Evolutionary conservation across 2,888 invertebrate species (phyloP), one percentile per base, ranked within the genome.

Genomic region (Conistra vaccinii): DNA sequence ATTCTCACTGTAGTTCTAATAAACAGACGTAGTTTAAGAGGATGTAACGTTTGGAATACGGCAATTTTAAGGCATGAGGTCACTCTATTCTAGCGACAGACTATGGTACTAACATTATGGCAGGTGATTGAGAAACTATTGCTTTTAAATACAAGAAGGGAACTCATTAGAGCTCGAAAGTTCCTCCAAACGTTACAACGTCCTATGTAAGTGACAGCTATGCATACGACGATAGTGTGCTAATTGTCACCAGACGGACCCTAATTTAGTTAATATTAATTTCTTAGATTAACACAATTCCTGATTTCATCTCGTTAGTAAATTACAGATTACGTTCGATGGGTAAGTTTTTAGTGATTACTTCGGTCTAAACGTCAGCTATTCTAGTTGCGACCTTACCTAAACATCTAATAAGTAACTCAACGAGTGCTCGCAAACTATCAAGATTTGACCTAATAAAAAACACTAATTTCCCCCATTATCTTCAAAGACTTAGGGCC

Each of bases 1-100:
- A 90, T 84, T 92, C 92, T 92, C 92, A 92, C 92, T 92, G 90
- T 88, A 81, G 85, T 89, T 88, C 80, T 88, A 88, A 80, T 77
- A 75, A 53, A 78, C 70, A 85, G 69, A 83, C 61, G 70, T 60
- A 84, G 53, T 42, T 10, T 29, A 12, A 55, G 60, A 74, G 1
- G 45, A n/a, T 69, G 61, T 45, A 61, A 60, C 67, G 58, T 68
- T 78, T 68, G 35, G 35, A 62, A 60, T 35, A 32, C 12, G 9
- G n/a, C 14, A 51, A 23, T 26, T 32, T 42, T 26, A 23, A 23
- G 7, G 12, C n/a, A 42, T 39, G 20, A 35, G 7, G 4, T 35
- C 9, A 57, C 48, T 14, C 29, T 17, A 35, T 20, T 76, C 7
- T 26, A 26, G n/a, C 26, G 23, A 63, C 26, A 23, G 17, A 35